phyloP scores from a whole-genome alignment of 1,140 invertebrate species.

The Lucilia sericata region DNA sequence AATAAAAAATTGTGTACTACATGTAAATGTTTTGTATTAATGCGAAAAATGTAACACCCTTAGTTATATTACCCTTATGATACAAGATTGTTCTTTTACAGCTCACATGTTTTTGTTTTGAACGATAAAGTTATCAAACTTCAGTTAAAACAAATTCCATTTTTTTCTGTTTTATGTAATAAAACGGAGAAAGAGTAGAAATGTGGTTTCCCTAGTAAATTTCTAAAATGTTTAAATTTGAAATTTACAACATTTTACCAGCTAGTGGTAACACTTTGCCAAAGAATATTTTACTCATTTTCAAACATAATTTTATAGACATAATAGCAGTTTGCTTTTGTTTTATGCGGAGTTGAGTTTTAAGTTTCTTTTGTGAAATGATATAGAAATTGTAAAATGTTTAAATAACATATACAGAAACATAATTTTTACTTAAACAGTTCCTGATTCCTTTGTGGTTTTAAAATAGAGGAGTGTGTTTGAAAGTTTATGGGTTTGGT shows the following conservation, averaged over 20 bases:
- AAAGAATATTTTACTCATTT: not conserved
- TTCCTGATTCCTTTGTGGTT: too few species aligned
- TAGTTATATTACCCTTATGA: too few species aligned
- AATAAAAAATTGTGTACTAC: too few species aligned
- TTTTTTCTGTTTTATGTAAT: too few species aligned
- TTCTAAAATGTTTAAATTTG: too few species aligned
- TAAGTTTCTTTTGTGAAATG: constrained; percentile 30
- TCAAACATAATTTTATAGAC: not conserved
- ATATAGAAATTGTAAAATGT: constrained; percentile 25
- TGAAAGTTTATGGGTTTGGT: not conserved
- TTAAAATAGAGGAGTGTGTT: not conserved
- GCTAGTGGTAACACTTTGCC: not conserved
- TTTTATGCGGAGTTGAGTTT: not conserved
- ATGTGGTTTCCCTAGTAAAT: too few species aligned
- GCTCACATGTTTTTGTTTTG: not conserved
- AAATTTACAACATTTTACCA: too few species aligned
- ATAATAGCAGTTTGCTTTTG: not conserved
- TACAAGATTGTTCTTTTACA: too few species aligned
- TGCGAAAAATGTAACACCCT: too few species aligned
- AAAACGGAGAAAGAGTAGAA: too few species aligned
- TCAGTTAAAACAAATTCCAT: not conserved
- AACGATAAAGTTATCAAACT: not conserved
- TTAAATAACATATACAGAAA: constrained; percentile 17
- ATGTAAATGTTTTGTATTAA: too few species aligned
- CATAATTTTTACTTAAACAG: not conserved